Evolutionary conservation across 2,113 vertebrate genomes (phyloP).

Genomic region (Bos javanicus): DNA sequence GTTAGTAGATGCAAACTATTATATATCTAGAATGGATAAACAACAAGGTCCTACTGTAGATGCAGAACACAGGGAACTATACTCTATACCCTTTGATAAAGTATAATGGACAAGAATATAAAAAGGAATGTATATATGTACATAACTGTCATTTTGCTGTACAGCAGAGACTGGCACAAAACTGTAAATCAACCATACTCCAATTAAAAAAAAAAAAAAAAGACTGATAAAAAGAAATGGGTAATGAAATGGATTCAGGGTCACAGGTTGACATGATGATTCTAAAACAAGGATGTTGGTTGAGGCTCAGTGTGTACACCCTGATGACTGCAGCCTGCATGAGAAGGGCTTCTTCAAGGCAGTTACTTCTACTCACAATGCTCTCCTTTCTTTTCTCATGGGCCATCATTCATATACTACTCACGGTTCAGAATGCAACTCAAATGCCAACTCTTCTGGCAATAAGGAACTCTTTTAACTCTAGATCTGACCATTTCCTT

Average conservation of each 20-base stretch:
- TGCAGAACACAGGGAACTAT: background rate
- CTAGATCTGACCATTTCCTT: background rate
- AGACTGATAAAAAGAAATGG: background rate
- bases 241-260: background rate
- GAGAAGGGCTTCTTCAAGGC: background rate
- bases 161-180: background rate
- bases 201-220: background rate
- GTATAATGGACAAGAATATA: background rate
- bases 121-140: background rate
- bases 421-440: background rate
- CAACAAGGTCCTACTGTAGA: background rate
- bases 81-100: background rate
- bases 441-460: background rate
- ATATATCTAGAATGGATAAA: background rate
- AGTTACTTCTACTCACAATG: background rate
- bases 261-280: background rate
- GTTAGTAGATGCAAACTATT: background rate
- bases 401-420: background rate
- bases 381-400: background rate
- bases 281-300: background rate
- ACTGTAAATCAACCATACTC: background rate
- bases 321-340: background rate
- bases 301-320: background rate
- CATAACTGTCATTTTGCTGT: background rate
- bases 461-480: constrained; percentile 7